Percentiles rank a stretch among this genome's conserved stretches.
phyloP scores from a whole-genome alignment of 2,888 invertebrate species.

The Cacoxenus indagator region DNA sequence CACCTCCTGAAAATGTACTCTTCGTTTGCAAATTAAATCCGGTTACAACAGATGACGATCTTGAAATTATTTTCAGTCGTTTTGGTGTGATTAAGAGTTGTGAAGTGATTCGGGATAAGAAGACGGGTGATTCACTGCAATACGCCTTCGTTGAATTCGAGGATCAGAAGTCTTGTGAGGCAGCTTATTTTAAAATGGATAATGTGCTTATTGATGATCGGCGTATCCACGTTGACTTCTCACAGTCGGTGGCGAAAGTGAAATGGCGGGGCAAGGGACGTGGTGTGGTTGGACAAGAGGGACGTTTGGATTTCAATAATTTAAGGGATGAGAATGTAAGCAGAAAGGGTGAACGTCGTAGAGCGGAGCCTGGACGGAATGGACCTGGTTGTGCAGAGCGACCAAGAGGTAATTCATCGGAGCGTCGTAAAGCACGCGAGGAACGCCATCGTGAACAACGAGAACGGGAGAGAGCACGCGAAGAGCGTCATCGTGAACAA shows the following conservation, averaged over 20 bases:
- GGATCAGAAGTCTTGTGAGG: constrained; percentile 92
- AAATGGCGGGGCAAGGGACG: constrained; percentile 91
- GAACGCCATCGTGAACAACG: constrained; percentile 53
- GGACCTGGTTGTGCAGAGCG: constrained; percentile 6
- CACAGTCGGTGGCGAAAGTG: constrained; percentile 96
- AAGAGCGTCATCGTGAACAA: constrained; percentile 25
- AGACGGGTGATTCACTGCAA: constrained; percentile 94
- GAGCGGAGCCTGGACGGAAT: background rate
- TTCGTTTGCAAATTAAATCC: constrained; percentile 99
- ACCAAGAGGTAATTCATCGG: constrained; percentile 38
- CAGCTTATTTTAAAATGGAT: constrained; percentile 99
- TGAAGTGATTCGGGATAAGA: constrained; percentile 95
- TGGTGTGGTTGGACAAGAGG: constrained; percentile 73
- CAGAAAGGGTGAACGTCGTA: background rate
- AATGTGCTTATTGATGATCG: constrained; percentile 99
- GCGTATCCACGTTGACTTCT: constrained; percentile 99
- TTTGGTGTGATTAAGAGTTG: constrained; percentile 95
- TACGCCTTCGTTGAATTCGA: constrained; percentile 99
- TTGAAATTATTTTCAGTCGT: constrained; percentile 97
- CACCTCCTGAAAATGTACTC: constrained; percentile 98
- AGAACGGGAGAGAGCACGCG: constrained; percentile 27
- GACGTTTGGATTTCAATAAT: constrained; percentile 62
- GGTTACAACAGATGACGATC: constrained; percentile 95
- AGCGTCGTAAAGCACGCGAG: constrained; percentile 52
- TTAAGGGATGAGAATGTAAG: constrained; percentile 37